These are phyloP conservation scores for Pipistrellus kuhlii DNA, from an alignment of 2,797 vertebrate species.

Conservation along the genomic window DNA sequence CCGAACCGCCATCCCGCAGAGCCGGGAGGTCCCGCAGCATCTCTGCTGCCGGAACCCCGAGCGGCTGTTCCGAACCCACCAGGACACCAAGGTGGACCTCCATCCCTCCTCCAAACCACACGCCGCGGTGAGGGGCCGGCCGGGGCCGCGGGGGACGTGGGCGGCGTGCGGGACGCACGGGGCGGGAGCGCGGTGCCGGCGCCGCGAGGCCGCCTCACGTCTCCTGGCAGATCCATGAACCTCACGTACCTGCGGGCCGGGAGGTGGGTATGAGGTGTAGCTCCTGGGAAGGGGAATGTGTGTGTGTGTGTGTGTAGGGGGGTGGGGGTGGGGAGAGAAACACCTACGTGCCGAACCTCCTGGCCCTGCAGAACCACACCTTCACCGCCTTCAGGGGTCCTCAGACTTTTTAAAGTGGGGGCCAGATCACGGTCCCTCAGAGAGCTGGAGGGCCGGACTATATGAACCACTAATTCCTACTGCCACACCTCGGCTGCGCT, in stretches of 20 bases:
- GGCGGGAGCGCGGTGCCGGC: constrained; percentile 95
- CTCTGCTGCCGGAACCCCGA: constrained; percentile 98
- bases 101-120: constrained; percentile 92
- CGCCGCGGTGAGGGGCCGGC: constrained; percentile 91
- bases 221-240: constrained; percentile 99
- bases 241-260: constrained; percentile 95
- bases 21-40: constrained; percentile 94
- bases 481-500: too few species aligned
- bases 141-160: constrained; percentile 90
- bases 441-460: too few species aligned
- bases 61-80: constrained; percentile 99
- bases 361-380: constrained; percentile 97
- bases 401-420: too few species aligned
- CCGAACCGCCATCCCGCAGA: constrained; percentile 88
- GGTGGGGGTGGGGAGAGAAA: too few species aligned
- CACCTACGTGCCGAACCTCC: constrained; percentile 98
- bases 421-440: too few species aligned
- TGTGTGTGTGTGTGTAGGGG: too few species aligned
- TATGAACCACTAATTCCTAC: too few species aligned
- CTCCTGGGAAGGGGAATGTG: constrained; percentile 93
- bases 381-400: too few species aligned
- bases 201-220: constrained; percentile 93
- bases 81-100: constrained; percentile 96
- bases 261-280: constrained; percentile 99
- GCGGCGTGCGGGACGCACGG: constrained; percentile 94